Evolutionary conservation across 1,140 invertebrate species (phyloP).

Genomic region (Kradibia gibbosae): DNA sequence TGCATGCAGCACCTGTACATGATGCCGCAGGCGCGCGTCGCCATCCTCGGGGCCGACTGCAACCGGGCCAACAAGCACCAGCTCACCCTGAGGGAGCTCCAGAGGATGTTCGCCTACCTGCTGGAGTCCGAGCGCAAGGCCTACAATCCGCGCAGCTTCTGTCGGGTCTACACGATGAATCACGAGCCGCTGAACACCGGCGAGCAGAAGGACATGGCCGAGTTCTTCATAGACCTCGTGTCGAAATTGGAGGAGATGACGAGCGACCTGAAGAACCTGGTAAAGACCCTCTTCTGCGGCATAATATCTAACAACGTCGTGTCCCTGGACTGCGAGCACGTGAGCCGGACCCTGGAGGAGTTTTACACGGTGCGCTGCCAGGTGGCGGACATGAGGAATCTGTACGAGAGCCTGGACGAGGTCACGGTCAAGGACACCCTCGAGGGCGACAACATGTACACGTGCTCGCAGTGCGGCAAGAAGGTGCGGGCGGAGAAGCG

Average conservation of each 20-base stretch:
- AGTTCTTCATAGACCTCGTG: slow-evolving; percentile 97
- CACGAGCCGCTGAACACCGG: slow-evolving; percentile 95
- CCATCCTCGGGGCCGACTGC: slow-evolving; percentile 82
- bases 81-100: slow-evolving; percentile 87
- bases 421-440: slow-evolving; percentile 96
- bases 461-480: slow-evolving; percentile 93
- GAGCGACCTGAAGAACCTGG: slow-evolving; percentile 88
- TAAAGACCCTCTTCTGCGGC: slow-evolving; percentile 94
- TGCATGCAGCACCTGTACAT: slow-evolving; percentile 97
- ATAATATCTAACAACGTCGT: slow-evolving; percentile 96
- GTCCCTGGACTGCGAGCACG: slow-evolving; percentile 93
- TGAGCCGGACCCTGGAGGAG: slow-evolving; percentile 93
- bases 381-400: slow-evolving; percentile 95
- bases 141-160: slow-evolving; percentile 95
- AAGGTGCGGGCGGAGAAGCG: slow-evolving; percentile 96
- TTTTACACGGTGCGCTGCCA: slow-evolving; percentile 97
- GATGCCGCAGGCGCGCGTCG: slow-evolving; percentile 92
- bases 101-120: slow-evolving; percentile 96
- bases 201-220: slow-evolving; percentile 98
- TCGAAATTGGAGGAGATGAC: slow-evolving; percentile 97
- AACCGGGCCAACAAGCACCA: slow-evolving; percentile 83
- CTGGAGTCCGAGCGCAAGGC: slow-evolving; percentile 95
- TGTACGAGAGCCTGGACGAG: slow-evolving; percentile 95
- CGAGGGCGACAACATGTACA: slow-evolving; percentile 98
- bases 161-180: slow-evolving; percentile 97